Percentiles rank a stretch among this genome's conserved stretches.
Evolutionary conservation across 1,140 invertebrate genomes (phyloP).

Genomic region (Sitodiplosis mosellana): DNA sequence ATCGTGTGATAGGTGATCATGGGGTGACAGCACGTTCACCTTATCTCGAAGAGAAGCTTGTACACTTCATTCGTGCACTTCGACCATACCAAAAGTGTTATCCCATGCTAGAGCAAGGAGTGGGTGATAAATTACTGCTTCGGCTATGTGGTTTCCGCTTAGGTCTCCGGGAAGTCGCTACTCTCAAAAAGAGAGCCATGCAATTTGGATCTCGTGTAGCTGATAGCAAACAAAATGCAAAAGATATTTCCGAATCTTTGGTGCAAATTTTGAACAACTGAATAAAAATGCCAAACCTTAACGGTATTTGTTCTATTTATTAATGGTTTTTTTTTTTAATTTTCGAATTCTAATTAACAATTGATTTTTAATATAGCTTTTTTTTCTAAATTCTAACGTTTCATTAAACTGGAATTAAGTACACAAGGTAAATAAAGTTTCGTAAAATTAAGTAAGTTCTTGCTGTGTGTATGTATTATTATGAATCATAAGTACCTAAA

Average conservation of each 20-base stretch:
- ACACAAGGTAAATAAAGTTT: no score
- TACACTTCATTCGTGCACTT: conserved; percentile 48
- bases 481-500: no score
- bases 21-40: conserved; percentile 66
- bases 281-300: no score
- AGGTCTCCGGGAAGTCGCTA: conserved; percentile 43
- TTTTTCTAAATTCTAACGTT: no score
- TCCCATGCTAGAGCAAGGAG: conserved; percentile 42
- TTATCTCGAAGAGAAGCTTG: conserved; percentile 85
- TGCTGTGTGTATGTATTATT: no score
- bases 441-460: no score
- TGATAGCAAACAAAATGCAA: conserved; percentile 77
- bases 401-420: no score
- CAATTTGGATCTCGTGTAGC: conserved; percentile 97
- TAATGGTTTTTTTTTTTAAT: no score
- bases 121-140: conserved; percentile 88
- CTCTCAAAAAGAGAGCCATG: conserved; percentile 76
- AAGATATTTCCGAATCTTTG: conserved; percentile 39
- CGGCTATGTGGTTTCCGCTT: conserved; percentile 56
- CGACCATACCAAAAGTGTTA: conserved; percentile 61
- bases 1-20: conserved; percentile 65
- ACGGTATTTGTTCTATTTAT: no score
- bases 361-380: no score
- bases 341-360: no score
- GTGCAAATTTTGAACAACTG: neutral